Base-by-base conservation (phyloP, 2,888 invertebrate genomes). In the Caenorhabditis sp. region DNA sequence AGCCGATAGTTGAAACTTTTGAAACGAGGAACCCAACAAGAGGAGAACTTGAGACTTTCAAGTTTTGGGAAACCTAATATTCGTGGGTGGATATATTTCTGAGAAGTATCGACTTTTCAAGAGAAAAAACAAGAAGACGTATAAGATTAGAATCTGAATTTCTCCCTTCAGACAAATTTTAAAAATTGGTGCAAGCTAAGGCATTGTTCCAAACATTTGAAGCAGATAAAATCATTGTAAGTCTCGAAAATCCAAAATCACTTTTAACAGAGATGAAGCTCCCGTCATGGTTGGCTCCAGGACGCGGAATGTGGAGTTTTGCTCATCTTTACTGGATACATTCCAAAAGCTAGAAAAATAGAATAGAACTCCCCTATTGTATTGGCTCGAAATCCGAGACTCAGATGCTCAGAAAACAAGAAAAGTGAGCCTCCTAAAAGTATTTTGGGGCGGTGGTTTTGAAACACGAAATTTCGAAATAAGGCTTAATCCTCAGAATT, bases 11-110 rank as follows among this genome's bases (percentile, higher is more conserved):
- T 44, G 1, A 14, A 44, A 44, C n/a, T 16, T 44, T 16, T 44
- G 44, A 3, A 16, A 35, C 31, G 19, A 58, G 35, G 35, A 58
- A 58, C n/a, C 35, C 7, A 24, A 14, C 26, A 4, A 4, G 8
- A 35, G 54, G 26, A 54, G 19, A 51, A 51, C 22, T 24, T 26
- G 54, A 24, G 24, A 56, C 1, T 28, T 56, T 58, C 28, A 5
- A n/a, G 35, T 58, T 64, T 64, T 44, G n/a, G 16, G 64, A 44
- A 64, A 44, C 38, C 6, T 2, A n/a, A 47, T 54, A 54, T 51
- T 51, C 35, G 68, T 61, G 61, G 22, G 61, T 38, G n/a, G n/a
- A n/a, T n/a, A n/a, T n/a, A 1, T 24, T 22, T 56, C 26, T 35
- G 14, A 38, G 38, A 38, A 12, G 47, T 47, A 47, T 47, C 10